Percentiles rank a stretch among this genome's conserved stretches.
These are phyloP conservation scores for Mongoloraphidia duomilia DNA, from an alignment of 2,888 invertebrate genomes.

Conservation along the genomic window DNA sequence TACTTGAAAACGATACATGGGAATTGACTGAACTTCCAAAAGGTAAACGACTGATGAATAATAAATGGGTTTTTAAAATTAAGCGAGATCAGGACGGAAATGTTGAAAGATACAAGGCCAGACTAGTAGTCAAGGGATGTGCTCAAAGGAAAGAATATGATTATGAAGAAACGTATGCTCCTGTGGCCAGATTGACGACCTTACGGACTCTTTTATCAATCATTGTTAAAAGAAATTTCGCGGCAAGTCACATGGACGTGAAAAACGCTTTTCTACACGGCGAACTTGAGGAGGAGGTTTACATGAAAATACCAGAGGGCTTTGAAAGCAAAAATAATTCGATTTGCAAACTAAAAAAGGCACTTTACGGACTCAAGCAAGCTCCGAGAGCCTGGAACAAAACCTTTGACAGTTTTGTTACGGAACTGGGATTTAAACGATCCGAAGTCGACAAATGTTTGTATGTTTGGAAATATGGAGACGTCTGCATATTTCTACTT, in stretches of 20 bases:
- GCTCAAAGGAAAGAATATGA: conserved; percentile 12
- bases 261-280: conserved; percentile 21
- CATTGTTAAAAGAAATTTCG: too few relatives aligned
- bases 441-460: conserved; percentile 7
- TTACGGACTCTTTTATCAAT: conserved; percentile 14
- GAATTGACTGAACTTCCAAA: conserved; percentile 17
- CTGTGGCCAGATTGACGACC: conserved; percentile 17
- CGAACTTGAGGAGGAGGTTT: conserved; percentile 16
- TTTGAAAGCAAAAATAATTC: too few relatives aligned
- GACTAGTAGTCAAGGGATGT: conserved; percentile 9
- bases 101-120: conserved; percentile 7
- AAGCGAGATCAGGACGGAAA: conserved; percentile 8
- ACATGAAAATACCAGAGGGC: conserved; percentile 17
- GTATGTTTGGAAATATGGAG: conserved; percentile 2
- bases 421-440: conserved; percentile 2
- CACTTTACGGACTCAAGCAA: conserved; percentile 11
- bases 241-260: conserved; percentile 19
- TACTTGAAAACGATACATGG: conserved; percentile 11
- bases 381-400: conserved; percentile 9
- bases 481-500: conserved; percentile 1
- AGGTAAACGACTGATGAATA: background rate
- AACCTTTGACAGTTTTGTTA: conserved; percentile 3
- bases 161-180: conserved; percentile 18
- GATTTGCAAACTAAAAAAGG: conserved; percentile 8
- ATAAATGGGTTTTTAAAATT: conserved; percentile 9